Base-by-base conservation (phyloP, 2,113 vertebrate species). In the Mesocricetus auratus region DNA sequence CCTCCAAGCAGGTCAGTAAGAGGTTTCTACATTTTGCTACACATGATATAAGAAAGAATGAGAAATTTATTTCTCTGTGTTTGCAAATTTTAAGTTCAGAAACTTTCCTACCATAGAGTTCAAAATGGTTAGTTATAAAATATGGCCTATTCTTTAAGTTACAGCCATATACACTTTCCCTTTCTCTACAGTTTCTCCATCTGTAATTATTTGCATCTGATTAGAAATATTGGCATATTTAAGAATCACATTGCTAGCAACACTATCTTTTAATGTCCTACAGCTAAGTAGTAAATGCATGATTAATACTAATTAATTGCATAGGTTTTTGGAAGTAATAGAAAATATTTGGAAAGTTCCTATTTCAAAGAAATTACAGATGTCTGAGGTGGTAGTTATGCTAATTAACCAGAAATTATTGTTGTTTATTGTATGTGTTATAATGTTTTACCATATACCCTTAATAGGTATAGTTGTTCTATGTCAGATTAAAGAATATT, bases 51-150 rank as follows among this genome's bases (percentile, higher is more conserved):
- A 62, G 50, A 60, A 17, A 66, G 68, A 31, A 94, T 16, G 29
- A 75, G 26, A 45, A 90, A 58, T 77, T 87, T 92, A 92, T 79
- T 92, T 86, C 74, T 94, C 8, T 88, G 31, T 81, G 29, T 66
- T 60, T 47, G 2, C 6, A 68, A 92, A 29, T 62, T 62, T 83
- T 86, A 53, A n/a, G 77, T 79, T 94, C 71, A 90, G 89, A 29
- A 93, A 93, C 22, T 66, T 97, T 86, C 19, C n/a, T 47, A 69
- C 33, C 22, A 53, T 53, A 22, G 45, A 69, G 12, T 33, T 45
- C 58, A 17, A 64, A 5, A 22, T 9, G 29, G 47, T 21, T 36
- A 66, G 17, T 47, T 68, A 68, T 12, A 86, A 87, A 86, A 71
- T 33, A 15, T 58, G n/a, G 86, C 53, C 69, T 39, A 77, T 68